A percentile compares a stretch with the other conserved stretches of the same genome.
These are phyloP conservation scores for Adela reaumurella DNA, from an alignment of 2,888 invertebrate genomes.

Conservation along the genomic window DNA sequence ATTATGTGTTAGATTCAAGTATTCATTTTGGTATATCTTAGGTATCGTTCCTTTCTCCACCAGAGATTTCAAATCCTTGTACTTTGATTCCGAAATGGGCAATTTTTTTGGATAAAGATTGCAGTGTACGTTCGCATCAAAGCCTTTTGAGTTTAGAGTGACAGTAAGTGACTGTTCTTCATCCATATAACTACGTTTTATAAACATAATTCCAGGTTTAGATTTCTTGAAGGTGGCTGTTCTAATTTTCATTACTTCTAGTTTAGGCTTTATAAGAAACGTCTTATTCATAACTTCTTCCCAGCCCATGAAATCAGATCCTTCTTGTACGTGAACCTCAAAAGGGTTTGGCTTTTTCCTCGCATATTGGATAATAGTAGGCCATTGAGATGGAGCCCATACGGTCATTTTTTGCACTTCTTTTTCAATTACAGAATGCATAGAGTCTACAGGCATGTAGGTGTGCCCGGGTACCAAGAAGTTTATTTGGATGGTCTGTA, in stretches of 20 bases:
- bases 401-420: conserved; percentile 12
- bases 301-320: conserved; percentile 6
- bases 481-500: conserved; percentile 16
- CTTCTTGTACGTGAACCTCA: conserved; percentile 8
- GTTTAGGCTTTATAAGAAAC: not conserved
- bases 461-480: conserved; percentile 19
- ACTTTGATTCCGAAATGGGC: too few species aligned
- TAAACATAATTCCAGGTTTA: too few species aligned
- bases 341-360: conserved; percentile 13
- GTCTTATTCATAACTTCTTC: not conserved
- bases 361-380: conserved; percentile 11
- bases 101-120: too few species aligned
- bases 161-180: too few species aligned
- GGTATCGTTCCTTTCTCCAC: too few species aligned
- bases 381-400: too few species aligned
- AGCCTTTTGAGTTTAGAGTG: too few species aligned
- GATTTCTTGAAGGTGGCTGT: not conserved
- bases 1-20: too few species aligned
- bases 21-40: too few species aligned
- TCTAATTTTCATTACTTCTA: not conserved
- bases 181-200: too few species aligned
- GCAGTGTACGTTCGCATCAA: too few species aligned
- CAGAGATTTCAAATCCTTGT: too few species aligned
- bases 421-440: conserved; percentile 16
- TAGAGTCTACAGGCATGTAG: conserved; percentile 18